Evolutionary conservation across 2,797 vertebrate species (phyloP), one percentile per base, ranked within the genome.

Genomic region (Lerista edwardsae): DNA sequence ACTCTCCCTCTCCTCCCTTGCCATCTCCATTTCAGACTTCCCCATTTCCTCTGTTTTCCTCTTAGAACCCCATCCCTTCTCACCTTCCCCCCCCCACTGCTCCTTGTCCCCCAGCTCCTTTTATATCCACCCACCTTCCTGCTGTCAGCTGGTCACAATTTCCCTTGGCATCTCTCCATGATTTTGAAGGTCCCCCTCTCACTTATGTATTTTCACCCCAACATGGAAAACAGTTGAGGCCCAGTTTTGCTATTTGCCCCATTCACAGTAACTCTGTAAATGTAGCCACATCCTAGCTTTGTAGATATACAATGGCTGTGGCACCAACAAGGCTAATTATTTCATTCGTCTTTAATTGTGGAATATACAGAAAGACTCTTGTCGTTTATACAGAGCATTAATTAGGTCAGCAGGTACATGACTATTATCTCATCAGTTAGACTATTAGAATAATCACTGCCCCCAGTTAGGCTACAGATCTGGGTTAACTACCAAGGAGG

Each of bases 351-450:
- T 78, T 88, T 91, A 90, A 91, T 86, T 83, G 91, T 83, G 44
- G 91, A 92, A 92, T 83, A 92, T 90, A 93, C 86, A 68, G 78
- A 94, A 93, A 94, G 61, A 93, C 89, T 88, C 84, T 91, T 91
- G 87, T 92, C 91, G 89, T 89, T 92, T 87, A 80, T 86, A 88
- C 59, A 91, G 82, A 92, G 91, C 73, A 91, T 88, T 93, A 95
- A 93, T 93, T 93, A 93, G 1, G 84, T 86, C 87, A 92, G 86
- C 90, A 90, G 88, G 76, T 1, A 36, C 1, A 69, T 86, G 77
- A 90, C 89, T 90, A 92, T 80, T 69, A 90, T 91, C 92, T 85
- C 80, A 89, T 84, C 89, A 86, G 87, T 90, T 91, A 92, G 86
- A 84, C 27, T 64, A 72, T 67, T 87, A 72, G 14, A 73, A 84